These are phyloP conservation scores for Bombus haemorrhoidalis DNA, from an alignment of 1,140 invertebrate genomes.

Conservation along the genomic window DNA sequence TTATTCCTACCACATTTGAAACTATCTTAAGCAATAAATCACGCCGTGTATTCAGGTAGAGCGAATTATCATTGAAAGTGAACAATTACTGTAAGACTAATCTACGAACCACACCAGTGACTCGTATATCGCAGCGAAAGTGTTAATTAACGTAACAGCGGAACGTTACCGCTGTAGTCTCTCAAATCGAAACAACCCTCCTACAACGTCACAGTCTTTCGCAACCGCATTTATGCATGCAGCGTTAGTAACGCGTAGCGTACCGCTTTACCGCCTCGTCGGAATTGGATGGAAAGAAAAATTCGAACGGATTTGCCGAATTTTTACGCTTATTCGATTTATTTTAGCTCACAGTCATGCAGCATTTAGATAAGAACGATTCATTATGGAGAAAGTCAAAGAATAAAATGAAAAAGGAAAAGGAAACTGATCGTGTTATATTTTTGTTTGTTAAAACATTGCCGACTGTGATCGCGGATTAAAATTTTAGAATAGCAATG, in stretches of 20 bases:
- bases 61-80: conserved; percentile 19
- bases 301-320: background rate
- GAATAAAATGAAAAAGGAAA: background rate
- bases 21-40: conserved; percentile 3
- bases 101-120: background rate
- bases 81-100: conserved; percentile 15
- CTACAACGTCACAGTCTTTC: background rate
- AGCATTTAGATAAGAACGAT: background rate
- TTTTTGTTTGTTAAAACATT: background rate
- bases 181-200: background rate
- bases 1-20: background rate
- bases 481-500: background rate
- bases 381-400: background rate
- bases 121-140: conserved; percentile 41
- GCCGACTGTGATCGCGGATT: background rate
- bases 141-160: conserved; percentile 39
- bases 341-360: background rate
- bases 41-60: background rate
- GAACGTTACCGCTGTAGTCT: background rate
- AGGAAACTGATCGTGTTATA: background rate
- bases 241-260: background rate
- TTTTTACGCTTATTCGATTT: background rate
- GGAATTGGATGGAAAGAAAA: background rate
- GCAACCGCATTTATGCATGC: background rate
- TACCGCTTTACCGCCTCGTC: background rate